Evolutionary conservation across 2,888 invertebrate genomes (phyloP).

Genomic region (Scotopteryx bipunctaria): DNA sequence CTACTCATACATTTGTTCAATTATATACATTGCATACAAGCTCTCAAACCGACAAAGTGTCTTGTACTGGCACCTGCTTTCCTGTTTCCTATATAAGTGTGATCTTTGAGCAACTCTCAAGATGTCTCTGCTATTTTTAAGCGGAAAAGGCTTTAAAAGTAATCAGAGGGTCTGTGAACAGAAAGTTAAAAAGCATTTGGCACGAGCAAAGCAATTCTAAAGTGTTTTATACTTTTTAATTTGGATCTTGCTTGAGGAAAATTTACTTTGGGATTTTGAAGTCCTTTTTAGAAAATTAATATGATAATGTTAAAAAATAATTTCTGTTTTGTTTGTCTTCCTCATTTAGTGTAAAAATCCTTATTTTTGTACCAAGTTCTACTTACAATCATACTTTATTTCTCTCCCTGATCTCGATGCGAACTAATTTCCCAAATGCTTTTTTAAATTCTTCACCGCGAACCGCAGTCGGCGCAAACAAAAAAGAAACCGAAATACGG

Average conservation of each 20-base stretch:
- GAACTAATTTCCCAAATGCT: conserved; percentile 76
- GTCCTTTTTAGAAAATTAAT: conserved; percentile 13
- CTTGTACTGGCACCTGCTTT: not conserved
- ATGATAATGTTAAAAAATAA: conserved; percentile 1
- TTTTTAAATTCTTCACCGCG: conserved; percentile 74
- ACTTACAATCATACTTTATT: conserved; percentile 8
- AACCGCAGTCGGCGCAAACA: conserved; percentile 58
- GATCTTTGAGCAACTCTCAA: conserved; percentile 53
- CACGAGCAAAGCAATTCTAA: conserved; percentile 61
- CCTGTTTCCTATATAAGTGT: conserved; percentile 6
- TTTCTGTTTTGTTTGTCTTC: not conserved
- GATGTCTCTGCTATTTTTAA: conserved; percentile 67
- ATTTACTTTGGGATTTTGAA: conserved; percentile 38
- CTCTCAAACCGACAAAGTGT: not conserved
- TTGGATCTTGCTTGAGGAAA: conserved; percentile 51
- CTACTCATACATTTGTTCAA: too few species aligned
- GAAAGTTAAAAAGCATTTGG: conserved; percentile 69
- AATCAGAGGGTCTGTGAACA: conserved; percentile 69
- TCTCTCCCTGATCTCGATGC: conserved; percentile 45
- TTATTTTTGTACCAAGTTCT: conserved; percentile 3
- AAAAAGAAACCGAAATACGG: conserved; percentile 58
- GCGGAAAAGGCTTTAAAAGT: conserved; percentile 71
- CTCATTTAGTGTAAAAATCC: not conserved
- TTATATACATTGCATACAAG: too few species aligned
- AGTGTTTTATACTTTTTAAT: conserved; percentile 72